These are phyloP conservation scores for Muscicapa comitata DNA, from an alignment of 2,797 vertebrate genomes.

Conservation along the genomic window DNA sequence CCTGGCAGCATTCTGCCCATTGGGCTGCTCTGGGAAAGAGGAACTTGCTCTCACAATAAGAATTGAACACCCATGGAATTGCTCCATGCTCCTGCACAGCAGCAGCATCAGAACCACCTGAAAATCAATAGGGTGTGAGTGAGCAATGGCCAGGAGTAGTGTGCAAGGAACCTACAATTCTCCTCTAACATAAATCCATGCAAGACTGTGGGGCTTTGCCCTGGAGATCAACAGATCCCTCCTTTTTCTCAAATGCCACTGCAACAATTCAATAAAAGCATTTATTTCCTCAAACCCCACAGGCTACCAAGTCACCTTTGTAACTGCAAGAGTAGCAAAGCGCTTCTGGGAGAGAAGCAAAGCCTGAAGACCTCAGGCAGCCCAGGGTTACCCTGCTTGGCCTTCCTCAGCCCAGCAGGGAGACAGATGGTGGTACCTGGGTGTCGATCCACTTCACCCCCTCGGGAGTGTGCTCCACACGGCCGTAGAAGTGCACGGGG, in stretches of 20 bases:
- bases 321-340: background rate
- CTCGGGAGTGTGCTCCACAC: slow-evolving; percentile 70
- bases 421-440: slow-evolving; percentile 67
- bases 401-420: background rate
- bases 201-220: background rate
- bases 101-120: background rate
- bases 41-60: background rate
- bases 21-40: background rate
- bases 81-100: background rate
- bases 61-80: background rate
- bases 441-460: slow-evolving; percentile 83
- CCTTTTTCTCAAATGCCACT: background rate
- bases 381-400: background rate
- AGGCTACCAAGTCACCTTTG: background rate
- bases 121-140: background rate
- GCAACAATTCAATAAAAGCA: background rate
- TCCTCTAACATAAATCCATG: background rate
- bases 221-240: background rate
- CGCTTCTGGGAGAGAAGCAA: background rate
- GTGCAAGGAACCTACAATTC: background rate
- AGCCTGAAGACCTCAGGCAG: background rate
- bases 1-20: background rate
- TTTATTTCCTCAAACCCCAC: fast-evolving
- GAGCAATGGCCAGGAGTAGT: background rate
- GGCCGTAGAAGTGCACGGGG: slow-evolving; percentile 84